Conservation (phyloP, 2,113 vertebrate species). For the Ptychochromis oligacanthus region DNA sequence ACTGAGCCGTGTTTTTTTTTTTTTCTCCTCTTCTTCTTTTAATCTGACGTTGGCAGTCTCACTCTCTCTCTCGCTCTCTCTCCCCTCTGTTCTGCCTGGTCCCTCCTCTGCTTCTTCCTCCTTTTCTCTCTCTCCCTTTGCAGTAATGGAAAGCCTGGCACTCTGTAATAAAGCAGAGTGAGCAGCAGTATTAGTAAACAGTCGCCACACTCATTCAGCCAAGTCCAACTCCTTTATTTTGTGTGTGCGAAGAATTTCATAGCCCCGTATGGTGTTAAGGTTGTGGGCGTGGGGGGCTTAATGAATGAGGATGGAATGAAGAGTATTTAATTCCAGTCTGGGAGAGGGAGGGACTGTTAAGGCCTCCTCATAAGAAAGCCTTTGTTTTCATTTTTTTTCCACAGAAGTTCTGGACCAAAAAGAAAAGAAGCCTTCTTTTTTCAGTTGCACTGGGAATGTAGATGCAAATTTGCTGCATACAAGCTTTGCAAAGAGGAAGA, state of each 20-base stretch:
- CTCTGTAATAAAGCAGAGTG: slow-evolving; percentile 67
- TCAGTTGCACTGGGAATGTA: slow-evolving; percentile 45
- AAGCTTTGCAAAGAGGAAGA: slow-evolving; percentile 41
- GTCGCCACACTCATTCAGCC: slow-evolving; percentile 61
- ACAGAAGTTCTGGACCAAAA: slow-evolving; percentile 36
- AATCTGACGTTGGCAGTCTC: slow-evolving; percentile 56
- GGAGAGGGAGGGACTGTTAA: slow-evolving; percentile 50
- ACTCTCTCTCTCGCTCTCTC: slow-evolving; percentile 16
- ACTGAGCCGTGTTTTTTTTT: slow-evolving; percentile 46
- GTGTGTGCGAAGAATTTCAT: slow-evolving; percentile 37
- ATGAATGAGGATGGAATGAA: slow-evolving; percentile 71
- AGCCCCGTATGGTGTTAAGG: slow-evolving; percentile 30
- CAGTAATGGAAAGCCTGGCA: slow-evolving; percentile 66
- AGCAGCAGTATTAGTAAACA: slow-evolving; percentile 74
- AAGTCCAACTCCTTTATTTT: slow-evolving; percentile 62
- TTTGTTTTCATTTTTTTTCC: slow-evolving; percentile 68
- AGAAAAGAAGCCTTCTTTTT: slow-evolving; percentile 36
- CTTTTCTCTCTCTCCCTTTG: slow-evolving; percentile 7
- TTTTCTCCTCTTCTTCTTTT: slow-evolving; percentile 49
- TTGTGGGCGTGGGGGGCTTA: slow-evolving; percentile 44
- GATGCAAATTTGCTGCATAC: slow-evolving; percentile 63
- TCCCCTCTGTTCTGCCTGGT: slow-evolving; percentile 21
- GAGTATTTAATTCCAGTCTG: slow-evolving; percentile 68
- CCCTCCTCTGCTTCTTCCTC: not conserved
- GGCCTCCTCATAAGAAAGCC: slow-evolving; percentile 64